These are phyloP conservation scores for Bombyx mori DNA, from an alignment of 1,140 invertebrate genomes.

Conservation along the genomic window DNA sequence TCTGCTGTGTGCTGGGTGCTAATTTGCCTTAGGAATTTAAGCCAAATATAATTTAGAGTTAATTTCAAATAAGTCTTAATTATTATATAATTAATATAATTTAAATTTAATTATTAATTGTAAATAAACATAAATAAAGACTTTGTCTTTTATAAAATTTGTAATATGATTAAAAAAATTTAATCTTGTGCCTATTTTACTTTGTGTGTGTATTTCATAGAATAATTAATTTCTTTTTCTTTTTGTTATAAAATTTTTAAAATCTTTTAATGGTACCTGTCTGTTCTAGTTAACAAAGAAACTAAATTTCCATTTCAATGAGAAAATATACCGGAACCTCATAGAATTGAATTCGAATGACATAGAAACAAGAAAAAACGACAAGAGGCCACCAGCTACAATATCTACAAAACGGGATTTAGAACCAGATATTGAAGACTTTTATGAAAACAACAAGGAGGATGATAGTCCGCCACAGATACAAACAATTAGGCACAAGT, in stretches of 20 bases:
- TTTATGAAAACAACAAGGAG: constrained; percentile 45
- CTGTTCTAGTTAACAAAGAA: constrained; percentile 57
- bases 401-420: constrained; percentile 41
- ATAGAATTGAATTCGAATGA: constrained; percentile 60
- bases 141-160: too few relatives aligned
- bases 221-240: too few relatives aligned
- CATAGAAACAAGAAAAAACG: constrained; percentile 30
- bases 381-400: constrained; percentile 23
- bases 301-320: constrained; percentile 64
- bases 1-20: too few relatives aligned
- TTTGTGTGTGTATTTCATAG: too few relatives aligned
- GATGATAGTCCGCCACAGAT: constrained; percentile 45
- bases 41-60: too few relatives aligned
- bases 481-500: constrained; percentile 42
- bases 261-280: constrained; percentile 9
- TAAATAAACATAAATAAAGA: too few relatives aligned
- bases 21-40: too few relatives aligned
- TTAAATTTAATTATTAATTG: too few relatives aligned
- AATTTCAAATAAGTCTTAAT: too few relatives aligned
- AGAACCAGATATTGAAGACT: constrained; percentile 66
- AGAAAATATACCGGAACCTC: constrained; percentile 63
- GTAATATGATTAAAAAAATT: too few relatives aligned
- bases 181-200: too few relatives aligned
- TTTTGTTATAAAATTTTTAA: neutral
- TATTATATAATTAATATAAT: too few relatives aligned